Percentiles rank a stretch among this genome's conserved stretches.
These are phyloP conservation scores for Pachycephus smyrnensis DNA, from an alignment of 2,888 invertebrate species.

Conservation along the genomic window DNA sequence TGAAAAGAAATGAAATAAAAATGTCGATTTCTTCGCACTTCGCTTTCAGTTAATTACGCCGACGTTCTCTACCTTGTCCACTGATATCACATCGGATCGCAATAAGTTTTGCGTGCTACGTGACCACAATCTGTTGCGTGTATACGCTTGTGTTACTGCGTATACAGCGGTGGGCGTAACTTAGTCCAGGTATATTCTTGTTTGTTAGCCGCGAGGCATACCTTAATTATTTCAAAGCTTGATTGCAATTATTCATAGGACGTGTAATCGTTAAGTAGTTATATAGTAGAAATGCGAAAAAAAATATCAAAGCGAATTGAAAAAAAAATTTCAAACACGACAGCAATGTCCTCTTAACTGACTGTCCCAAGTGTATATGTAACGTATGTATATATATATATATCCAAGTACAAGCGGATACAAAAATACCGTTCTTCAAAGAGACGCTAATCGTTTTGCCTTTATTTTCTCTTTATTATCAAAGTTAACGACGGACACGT, in stretches of 20 bases:
- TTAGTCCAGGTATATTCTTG: constrained; percentile 1
- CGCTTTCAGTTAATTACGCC: constrained; percentile 38
- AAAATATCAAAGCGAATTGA: background rate
- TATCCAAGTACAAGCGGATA: background rate
- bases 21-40: constrained; percentile 22
- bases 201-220: background rate
- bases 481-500: background rate
- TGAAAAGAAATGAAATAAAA: background rate
- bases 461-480: background rate
- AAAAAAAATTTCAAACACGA: background rate
- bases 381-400: background rate
- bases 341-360: background rate
- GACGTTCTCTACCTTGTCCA: constrained; percentile 8
- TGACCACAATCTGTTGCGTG: constrained; percentile 24
- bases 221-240: background rate
- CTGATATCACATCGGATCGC: constrained; percentile 37
- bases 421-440: background rate
- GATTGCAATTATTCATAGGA: background rate
- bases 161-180: background rate
- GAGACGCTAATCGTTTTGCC: background rate
- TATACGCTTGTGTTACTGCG: background rate
- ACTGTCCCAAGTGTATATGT: background rate
- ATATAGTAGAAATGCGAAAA: background rate
- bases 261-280: background rate
- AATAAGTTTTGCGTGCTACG: constrained; percentile 28